Evolutionary conservation across 2,888 invertebrate species (phyloP), one percentile per base, ranked within the genome.

Genomic region (Pherbina coryleti): DNA sequence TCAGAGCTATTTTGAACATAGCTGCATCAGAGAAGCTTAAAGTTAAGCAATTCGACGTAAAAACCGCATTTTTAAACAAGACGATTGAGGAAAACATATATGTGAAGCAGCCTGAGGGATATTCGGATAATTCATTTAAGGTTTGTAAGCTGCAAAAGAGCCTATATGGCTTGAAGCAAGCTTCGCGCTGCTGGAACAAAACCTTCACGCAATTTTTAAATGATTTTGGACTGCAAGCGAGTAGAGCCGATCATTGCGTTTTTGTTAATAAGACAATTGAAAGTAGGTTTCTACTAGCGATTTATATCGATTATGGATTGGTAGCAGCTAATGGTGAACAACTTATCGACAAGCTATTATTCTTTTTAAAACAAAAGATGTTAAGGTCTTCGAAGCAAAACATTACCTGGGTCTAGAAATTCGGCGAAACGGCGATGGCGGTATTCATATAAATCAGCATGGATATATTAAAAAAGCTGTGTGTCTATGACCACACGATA

Each of bases 221-320:
- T 34, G 81, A 76, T 31, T 82, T 83, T 76, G 78, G 79, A 70
- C 79, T 85, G 28, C 73, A 82, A 73, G 67, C 78, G 34, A 82
- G 80, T 66, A 67, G 76, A 34, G 81, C 81, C 11, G 85, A 86
- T 79, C 79, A 82, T 7, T 85, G 86, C 78, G 80, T 86, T 31
- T 85, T 82, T 78, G 64, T 80, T 28, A 77, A 79, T 11, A 19
- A 75, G 9, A 67, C 64, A 22, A 67, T 49, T 7, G 31, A 44
- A 19, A 67, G 34, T 62, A 64, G 49, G 51, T 67, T 82, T 17
- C 73, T 84, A n/a, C 49, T 84, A 14, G 83, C 82, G 1, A 81
- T 84, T n/a, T 85, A 83, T 78, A 83, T 85, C 34, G 85, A 84
- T 66, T 82, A 84, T 77, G 82, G 82, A 17, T 55, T 83, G 14